Evolutionary conservation across 2,113 vertebrate species (phyloP), one percentile per base, ranked within the genome.

Genomic region (Takifugu flavidus): DNA sequence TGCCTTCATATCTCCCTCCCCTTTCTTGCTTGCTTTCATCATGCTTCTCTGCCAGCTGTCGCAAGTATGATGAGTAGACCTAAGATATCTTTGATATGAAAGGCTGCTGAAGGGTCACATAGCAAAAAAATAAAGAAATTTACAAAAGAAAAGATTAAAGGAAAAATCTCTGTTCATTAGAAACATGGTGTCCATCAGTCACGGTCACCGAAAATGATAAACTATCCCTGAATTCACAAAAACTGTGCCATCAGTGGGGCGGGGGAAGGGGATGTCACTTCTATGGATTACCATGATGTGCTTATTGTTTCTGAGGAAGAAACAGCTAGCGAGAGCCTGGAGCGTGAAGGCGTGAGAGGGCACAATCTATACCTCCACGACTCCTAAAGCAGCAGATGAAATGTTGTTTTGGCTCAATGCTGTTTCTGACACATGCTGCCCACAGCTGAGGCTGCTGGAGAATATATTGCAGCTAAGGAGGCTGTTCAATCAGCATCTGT

Each of bases 61-160:
- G 81, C 72, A 75, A 76, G 70, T 80, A 82, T 87, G 84, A 88
- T 80, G 83, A 84, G 74, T 78, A 60, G 69, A 78, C 70, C 86
- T 52, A 70, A 83, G 71, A 82, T 64, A 63, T 70, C 77, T 86
- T 88, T 86, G 76, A 87, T 87, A 86, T 71, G 68, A 65, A 58
- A 61, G 65, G 70, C 72, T 53, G 62, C 54, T 60, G 75, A 51
- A 51, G 29, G 83, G 84, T 89, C 79, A 83, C 74, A 39, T 39
- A 10, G 34, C 34, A 39, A 4, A 39, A 39, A 11, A 39, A 39
- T 78, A 80, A 67, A 73, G 72, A 79, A 73, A 75, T 62, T 73
- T 74, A 78, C 57, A 53, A 72, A 67, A 53, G 6, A 7, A 49
- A 49, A 27, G 72, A 67, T 53, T 5, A n/a, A 49, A 3, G 27